phyloP scores from a whole-genome alignment of 2,888 invertebrate species.

The Latrodectus hesperus region DNA sequence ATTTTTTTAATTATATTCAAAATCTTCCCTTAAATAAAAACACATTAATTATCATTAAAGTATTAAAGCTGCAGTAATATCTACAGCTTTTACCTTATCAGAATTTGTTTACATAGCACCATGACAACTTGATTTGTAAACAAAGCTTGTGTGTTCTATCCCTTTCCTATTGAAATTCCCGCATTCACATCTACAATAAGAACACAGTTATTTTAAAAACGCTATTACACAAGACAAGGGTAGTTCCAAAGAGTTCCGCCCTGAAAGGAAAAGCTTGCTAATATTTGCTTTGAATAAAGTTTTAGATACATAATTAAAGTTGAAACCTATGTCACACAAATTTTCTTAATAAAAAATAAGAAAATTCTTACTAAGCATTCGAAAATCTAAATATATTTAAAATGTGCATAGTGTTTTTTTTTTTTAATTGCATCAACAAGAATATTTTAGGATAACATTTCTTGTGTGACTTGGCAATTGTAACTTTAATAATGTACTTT shows the following conservation, averaged over 20 bases:
- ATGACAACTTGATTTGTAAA: conserved; percentile 32
- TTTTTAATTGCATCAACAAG: background rate
- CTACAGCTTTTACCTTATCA: conserved; percentile 2
- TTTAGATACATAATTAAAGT: too few relatives aligned
- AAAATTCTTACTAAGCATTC: too few relatives aligned
- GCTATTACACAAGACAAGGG: too few relatives aligned
- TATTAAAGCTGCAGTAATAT: background rate
- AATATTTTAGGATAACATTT: background rate
- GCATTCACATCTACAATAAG: background rate
- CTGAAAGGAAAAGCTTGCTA: too few relatives aligned
- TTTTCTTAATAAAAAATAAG: too few relatives aligned
- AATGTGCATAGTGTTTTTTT: too few relatives aligned
- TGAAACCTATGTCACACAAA: too few relatives aligned
- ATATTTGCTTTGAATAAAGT: too few relatives aligned
- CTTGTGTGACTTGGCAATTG: background rate
- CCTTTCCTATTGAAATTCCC: background rate
- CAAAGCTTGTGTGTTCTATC: background rate
- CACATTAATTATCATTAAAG: background rate
- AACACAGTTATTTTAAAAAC: too few relatives aligned
- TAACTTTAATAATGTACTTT: conserved; percentile 3
- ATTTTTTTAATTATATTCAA: background rate
- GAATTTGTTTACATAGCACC: conserved; percentile 41
- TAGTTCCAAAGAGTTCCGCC: too few relatives aligned
- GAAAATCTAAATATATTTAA: too few relatives aligned
- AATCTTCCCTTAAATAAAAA: background rate